Conservation (phyloP, 2,888 invertebrate species). For the Perizoma flavofasciatum region DNA sequence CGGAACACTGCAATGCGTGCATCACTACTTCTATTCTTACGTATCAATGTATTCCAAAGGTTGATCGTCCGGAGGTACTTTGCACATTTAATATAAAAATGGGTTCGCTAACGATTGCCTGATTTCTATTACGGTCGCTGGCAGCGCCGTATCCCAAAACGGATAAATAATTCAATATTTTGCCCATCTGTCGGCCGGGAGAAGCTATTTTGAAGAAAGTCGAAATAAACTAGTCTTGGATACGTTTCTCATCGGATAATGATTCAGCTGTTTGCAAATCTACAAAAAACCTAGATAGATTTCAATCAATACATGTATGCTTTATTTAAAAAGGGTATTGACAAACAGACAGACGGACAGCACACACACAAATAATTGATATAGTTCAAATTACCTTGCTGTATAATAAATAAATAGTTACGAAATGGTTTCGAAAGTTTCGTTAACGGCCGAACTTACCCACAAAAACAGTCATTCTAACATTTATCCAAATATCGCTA, state of each 20-base stretch:
- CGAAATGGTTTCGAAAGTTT: no score
- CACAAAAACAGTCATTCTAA: no score
- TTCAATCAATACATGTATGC: not conserved
- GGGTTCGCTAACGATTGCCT: conserved; percentile 15
- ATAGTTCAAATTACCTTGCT: no score
- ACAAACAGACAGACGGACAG: no score
- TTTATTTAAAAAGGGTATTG: not conserved
- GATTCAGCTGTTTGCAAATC: conserved; percentile 1
- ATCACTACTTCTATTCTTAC: no score
- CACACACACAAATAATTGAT: no score
- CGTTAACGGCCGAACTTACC: no score
- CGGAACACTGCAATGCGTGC: no score
- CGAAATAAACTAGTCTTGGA: conserved; percentile 11
- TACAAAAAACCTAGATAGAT: not conserved
- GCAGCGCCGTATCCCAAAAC: conserved; percentile 24
- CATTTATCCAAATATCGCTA: no score
- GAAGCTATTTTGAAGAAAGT: conserved; percentile 13
- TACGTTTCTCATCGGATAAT: conserved; percentile 5
- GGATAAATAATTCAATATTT: conserved; percentile 29
- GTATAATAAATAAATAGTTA: no score
- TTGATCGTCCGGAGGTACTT: conserved; percentile 22
- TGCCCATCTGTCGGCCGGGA: conserved; percentile 12
- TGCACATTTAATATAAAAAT: conserved; percentile 28
- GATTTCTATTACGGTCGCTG: conserved; percentile 23
- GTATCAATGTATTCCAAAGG: not conserved